Evolutionary conservation across 2,888 invertebrate genomes (phyloP), one percentile per base, ranked within the genome.

Genomic region (Hirtodrosophila alboralis): DNA sequence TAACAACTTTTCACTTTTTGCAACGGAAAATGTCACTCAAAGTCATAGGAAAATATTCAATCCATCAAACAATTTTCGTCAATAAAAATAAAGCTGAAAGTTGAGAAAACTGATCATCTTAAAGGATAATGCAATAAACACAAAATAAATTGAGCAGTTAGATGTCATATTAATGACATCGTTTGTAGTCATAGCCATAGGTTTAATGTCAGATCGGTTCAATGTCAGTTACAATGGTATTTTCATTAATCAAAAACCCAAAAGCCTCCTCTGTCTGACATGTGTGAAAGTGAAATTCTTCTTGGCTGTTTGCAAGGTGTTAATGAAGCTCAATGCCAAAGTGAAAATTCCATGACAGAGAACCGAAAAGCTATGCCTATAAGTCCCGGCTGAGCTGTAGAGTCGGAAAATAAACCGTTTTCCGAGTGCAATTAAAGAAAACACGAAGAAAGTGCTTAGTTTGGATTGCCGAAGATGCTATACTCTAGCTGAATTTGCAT

Each of bases 1-100:
- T 69, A 83, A 61, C 79, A 75, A 84, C 85, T 84, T 80, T 80
- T 84, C 85, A 80, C 80, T 80, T 79, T 77, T 80, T 45, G 53
- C 85, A 84, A 56, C 80, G 83, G 75, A 80, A 80, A 80, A 61
- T 80, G 80, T 80, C 80, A 85, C 79, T 80, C 85, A 80, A 78
- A 75, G 69, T 75, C 72, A 65, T 37, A 33, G 38, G 27, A 73
- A 63, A 67, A 80, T 65, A 51, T 65, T 65, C 51, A 61, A 59
- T 48, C 52, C 53, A 52, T 23, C 70, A 67, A 48, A 58, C 40
- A 64, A 40, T 21, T 16, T 38, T 13, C 36, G 28, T 27, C 26
- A 14, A 33, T 30, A 16, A n/a, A 8, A n/a, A 30, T 27, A 48
- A 16, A 31, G 37, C 30, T 31, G 23, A 41, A 64, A 52, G 16